phyloP scores from a whole-genome alignment of 2,113 vertebrate genomes.

The Bubo scandiacus region DNA sequence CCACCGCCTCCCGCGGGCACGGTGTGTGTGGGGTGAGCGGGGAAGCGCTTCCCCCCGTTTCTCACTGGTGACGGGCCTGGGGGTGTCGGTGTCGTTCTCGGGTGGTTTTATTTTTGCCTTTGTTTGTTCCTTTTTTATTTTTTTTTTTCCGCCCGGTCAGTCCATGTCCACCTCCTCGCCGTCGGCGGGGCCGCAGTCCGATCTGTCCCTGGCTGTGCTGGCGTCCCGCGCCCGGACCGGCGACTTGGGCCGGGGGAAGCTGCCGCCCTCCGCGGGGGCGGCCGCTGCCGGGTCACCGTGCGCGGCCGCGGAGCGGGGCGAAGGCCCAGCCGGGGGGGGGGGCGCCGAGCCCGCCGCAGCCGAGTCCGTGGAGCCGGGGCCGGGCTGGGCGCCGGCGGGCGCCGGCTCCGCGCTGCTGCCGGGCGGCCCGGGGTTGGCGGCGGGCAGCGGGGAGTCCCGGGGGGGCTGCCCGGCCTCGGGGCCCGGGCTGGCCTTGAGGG shows the following conservation, averaged over 20 bases:
- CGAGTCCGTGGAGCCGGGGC: slow-evolving; percentile 42
- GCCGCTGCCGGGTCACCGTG: slow-evolving; percentile 20
- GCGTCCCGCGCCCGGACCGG: slow-evolving; percentile 70
- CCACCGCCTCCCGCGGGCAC: slow-evolving; percentile 31
- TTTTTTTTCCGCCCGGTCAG: slow-evolving; percentile 56
- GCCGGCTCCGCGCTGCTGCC: slow-evolving; percentile 57
- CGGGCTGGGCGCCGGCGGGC: slow-evolving; percentile 33
- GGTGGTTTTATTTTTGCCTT: not conserved
- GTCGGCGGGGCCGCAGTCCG: slow-evolving; percentile 73
- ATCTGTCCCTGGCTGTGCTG: slow-evolving; percentile 74
- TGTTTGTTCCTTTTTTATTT: not conserved
- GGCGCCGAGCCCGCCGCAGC: slow-evolving; percentile 23
- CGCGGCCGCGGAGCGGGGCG: not conserved
- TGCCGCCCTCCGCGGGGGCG: slow-evolving; percentile 15
- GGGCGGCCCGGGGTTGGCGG: slow-evolving; percentile 60
- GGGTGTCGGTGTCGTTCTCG: not conserved
- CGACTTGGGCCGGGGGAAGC: slow-evolving; percentile 59
- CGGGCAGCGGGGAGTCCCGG: slow-evolving; percentile 53
- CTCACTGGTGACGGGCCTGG: not conserved
- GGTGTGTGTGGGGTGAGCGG: slow-evolving; percentile 51
- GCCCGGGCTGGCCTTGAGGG: slow-evolving; percentile 76
- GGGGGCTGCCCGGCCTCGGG: slow-evolving; percentile 53
- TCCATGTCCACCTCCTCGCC: slow-evolving; percentile 89
- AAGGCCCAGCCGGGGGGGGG: not conserved
- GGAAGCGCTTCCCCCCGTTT: not conserved